phyloP scores from a whole-genome alignment of 2,113 vertebrate species.

The Motacilla alba region DNA sequence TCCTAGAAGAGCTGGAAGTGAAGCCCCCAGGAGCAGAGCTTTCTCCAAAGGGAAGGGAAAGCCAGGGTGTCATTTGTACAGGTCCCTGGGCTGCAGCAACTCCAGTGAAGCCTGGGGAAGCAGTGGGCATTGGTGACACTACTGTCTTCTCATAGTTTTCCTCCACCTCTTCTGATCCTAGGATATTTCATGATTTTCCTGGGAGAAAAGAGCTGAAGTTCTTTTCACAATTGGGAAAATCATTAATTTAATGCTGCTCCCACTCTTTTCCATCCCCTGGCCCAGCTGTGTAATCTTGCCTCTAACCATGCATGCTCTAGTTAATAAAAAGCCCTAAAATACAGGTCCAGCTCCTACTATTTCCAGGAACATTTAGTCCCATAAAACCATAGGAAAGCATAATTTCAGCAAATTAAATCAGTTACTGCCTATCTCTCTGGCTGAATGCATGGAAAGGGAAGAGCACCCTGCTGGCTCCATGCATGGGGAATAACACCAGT shows the following conservation, averaged over 20 bases:
- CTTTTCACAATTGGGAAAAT: not conserved
- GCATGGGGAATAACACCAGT: not conserved
- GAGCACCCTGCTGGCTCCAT: not conserved
- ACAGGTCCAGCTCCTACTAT: not conserved
- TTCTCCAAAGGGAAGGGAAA: not conserved
- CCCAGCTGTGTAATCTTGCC: not conserved
- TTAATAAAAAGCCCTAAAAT: not conserved
- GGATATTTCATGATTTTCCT: not conserved
- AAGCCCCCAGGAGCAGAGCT: not conserved
- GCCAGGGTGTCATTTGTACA: not conserved
- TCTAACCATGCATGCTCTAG: not conserved
- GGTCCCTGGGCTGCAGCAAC: not conserved
- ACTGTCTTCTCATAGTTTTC: not conserved
- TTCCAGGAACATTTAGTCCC: not conserved
- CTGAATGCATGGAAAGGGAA: not conserved
- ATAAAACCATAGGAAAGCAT: conserved; percentile 27
- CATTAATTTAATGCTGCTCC: not conserved
- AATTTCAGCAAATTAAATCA: conserved; percentile 32
- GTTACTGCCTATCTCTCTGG: conserved; percentile 17
- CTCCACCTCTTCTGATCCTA: not conserved
- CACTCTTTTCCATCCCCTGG: not conserved
- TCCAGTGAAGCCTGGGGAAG: not conserved
- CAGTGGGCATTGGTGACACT: not conserved
- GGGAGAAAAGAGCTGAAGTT: not conserved
- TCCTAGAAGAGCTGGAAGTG: not conserved